phyloP scores from a whole-genome alignment of 2,113 vertebrate genomes.

The Sylvia atricapilla region DNA sequence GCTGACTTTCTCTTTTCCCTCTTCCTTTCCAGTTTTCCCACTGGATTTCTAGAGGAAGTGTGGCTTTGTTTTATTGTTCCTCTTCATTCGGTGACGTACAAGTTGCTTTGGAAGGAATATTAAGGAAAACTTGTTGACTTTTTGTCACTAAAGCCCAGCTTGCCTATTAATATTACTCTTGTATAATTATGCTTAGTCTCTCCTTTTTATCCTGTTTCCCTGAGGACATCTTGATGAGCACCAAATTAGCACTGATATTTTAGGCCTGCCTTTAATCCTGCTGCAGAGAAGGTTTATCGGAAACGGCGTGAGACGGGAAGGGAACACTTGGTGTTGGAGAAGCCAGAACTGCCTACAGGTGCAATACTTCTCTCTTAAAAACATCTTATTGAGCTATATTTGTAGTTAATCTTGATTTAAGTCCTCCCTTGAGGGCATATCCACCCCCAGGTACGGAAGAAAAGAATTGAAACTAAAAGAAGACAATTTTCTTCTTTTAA shows the following conservation, averaged over 20 bases:
- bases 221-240: conserved; percentile 42
- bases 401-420: not conserved
- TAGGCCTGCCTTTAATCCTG: conserved; percentile 58
- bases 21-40: not conserved
- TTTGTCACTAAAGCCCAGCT: not conserved
- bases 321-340: not conserved
- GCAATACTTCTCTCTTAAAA: not conserved
- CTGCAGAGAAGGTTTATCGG: conserved; percentile 39
- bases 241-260: conserved; percentile 57
- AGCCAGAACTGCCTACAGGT: not conserved
- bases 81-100: not conserved
- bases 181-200: conserved; percentile 42
- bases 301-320: not conserved
- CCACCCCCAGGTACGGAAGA: not conserved
- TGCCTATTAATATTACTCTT: not conserved
- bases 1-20: not conserved
- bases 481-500: not conserved
- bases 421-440: not conserved
- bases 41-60: not conserved
- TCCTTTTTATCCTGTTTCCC: conserved; percentile 57
- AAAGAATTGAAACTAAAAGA: not conserved
- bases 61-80: not conserved
- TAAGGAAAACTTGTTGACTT: not conserved
- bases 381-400: not conserved
- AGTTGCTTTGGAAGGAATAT: not conserved